Conservation (phyloP, 2,888 invertebrate genomes). For the Nymphalis polychloros region DNA sequence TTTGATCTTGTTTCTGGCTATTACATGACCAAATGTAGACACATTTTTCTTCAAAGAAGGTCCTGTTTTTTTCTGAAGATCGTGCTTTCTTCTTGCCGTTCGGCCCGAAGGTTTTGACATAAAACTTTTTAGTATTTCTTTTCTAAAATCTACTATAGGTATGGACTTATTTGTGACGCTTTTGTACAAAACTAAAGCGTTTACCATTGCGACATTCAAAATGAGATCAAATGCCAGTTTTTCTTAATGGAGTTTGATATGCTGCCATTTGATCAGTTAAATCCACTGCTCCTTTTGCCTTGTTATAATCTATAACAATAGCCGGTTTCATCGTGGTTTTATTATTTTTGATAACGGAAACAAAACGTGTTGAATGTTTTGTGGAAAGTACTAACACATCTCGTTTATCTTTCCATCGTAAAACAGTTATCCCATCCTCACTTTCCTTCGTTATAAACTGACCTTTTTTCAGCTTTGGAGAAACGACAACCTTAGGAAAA, state of each 20-base stretch:
- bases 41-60: conserved; percentile 40
- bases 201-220: conserved; percentile 40
- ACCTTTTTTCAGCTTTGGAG: conserved; percentile 39
- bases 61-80: conserved; percentile 35
- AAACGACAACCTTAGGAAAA: conserved; percentile 36
- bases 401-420: conserved; percentile 40
- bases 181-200: conserved; percentile 36
- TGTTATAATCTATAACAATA: conserved; percentile 44
- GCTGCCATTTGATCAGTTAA: conserved; percentile 41
- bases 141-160: conserved; percentile 33
- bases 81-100: conserved; percentile 32
- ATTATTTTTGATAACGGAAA: conserved; percentile 27
- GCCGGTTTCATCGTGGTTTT: conserved; percentile 39
- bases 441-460: conserved; percentile 38
- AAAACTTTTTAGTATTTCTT: conserved; percentile 35
- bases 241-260: conserved; percentile 41
- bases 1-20: conserved; percentile 45
- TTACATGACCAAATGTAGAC: conserved; percentile 37
- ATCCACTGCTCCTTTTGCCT: conserved; percentile 43
- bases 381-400: conserved; percentile 40
- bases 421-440: conserved; percentile 37
- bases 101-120: conserved; percentile 24
- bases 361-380: conserved; percentile 29
- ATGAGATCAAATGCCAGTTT: conserved; percentile 41
- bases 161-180: conserved; percentile 36